Conservation (phyloP, 2,113 vertebrate species). For the Eulemur macaco region DNA sequence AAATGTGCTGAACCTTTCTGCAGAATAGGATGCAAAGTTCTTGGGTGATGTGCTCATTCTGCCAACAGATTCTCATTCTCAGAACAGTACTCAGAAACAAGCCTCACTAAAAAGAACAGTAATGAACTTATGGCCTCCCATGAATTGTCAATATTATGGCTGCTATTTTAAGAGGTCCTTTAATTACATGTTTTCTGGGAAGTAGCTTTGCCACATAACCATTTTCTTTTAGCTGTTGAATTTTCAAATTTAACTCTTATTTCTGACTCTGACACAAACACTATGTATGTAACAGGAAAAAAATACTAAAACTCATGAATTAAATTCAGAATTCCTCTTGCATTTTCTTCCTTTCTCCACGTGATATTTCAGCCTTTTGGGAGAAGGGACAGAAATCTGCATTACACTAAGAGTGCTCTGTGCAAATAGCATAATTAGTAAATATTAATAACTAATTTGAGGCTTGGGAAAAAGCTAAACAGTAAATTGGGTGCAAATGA, state of each 20-base stretch:
- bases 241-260: slow-evolving; percentile 34
- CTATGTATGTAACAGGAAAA: background rate
- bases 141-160: background rate
- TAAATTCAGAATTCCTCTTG: background rate
- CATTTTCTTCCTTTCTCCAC: background rate
- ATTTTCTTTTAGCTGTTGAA: slow-evolving; percentile 20
- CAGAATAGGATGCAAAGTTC: background rate
- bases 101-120: background rate
- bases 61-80: background rate
- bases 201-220: background rate
- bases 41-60: background rate
- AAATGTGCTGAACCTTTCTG: background rate
- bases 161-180: slow-evolving; percentile 21
- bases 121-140: background rate
- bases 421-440: background rate
- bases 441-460: background rate
- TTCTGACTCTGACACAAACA: slow-evolving; percentile 3
- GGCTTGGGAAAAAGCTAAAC: background rate
- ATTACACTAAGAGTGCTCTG: background rate
- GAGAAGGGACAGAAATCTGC: background rate
- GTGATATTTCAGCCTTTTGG: background rate
- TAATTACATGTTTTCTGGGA: slow-evolving; percentile 23
- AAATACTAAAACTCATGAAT: background rate
- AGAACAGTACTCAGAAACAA: background rate
- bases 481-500: background rate